phyloP scores from a whole-genome alignment of 2,888 invertebrate species.

The Drosophila prolongata region DNA sequence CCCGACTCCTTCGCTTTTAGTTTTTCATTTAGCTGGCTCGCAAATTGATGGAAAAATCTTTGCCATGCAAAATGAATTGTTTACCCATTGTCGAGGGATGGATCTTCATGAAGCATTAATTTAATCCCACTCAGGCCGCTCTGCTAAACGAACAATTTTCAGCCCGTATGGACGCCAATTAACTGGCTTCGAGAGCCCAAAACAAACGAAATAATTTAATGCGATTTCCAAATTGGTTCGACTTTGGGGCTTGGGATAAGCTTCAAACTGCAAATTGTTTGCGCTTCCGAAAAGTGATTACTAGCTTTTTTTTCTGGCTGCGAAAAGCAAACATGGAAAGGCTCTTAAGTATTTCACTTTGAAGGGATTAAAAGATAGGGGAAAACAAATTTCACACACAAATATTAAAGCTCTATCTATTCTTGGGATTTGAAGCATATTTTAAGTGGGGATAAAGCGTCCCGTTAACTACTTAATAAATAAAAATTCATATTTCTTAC shows the following conservation, averaged over 20 bases:
- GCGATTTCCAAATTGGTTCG: slow-evolving; percentile 33
- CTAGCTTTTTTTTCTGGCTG: background rate
- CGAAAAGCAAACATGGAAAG: slow-evolving; percentile 26
- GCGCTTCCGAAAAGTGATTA: slow-evolving; percentile 17
- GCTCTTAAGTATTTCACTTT: slow-evolving; percentile 11
- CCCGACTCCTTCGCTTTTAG: slow-evolving; percentile 1
- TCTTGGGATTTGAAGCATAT: background rate
- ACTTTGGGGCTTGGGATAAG: slow-evolving; percentile 22
- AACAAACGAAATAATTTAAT: slow-evolving; percentile 33
- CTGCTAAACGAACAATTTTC: slow-evolving; percentile 44
- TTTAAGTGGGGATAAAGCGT: background rate
- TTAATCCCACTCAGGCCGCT: slow-evolving; percentile 36
- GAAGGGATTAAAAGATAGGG: slow-evolving; percentile 3
- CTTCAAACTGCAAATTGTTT: slow-evolving; percentile 36
- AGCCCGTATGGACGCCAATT: slow-evolving; percentile 41
- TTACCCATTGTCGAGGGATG: slow-evolving; percentile 41
- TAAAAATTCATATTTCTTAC: too few relatives aligned
- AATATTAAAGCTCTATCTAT: background rate
- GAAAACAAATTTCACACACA: background rate
- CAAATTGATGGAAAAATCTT: slow-evolving; percentile 69
- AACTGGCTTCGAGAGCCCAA: slow-evolving; percentile 23
- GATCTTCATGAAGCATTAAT: slow-evolving; percentile 37
- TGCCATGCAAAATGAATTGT: slow-evolving; percentile 46
- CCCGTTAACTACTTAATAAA: too few relatives aligned
- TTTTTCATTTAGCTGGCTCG: slow-evolving; percentile 55